These are phyloP conservation scores for Pipistrellus nathusii DNA, from an alignment of 2,797 vertebrate genomes.

Conservation along the genomic window DNA sequence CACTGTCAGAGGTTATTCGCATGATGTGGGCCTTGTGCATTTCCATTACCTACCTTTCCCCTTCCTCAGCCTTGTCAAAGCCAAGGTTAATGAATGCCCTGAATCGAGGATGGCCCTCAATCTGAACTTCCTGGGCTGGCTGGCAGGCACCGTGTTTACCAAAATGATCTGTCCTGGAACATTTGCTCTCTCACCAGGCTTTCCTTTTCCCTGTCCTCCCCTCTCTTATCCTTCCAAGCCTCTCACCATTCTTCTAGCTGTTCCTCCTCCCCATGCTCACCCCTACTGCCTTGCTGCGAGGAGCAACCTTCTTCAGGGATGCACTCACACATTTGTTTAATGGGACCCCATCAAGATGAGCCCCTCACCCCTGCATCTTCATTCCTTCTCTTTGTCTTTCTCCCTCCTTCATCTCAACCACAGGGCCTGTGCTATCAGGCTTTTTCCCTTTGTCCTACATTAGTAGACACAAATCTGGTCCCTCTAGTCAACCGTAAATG, in stretches of 20 bases:
- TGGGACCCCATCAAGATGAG: not conserved
- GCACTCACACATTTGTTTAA: not conserved
- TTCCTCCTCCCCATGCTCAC: not conserved
- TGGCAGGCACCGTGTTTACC: slow-evolving; percentile 56
- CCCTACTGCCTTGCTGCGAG: not conserved
- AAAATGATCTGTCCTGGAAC: slow-evolving; percentile 58
- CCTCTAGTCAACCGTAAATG: slow-evolving; percentile 62
- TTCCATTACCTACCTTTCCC: not conserved
- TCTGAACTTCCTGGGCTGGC: slow-evolving; percentile 68
- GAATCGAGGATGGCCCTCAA: slow-evolving; percentile 26
- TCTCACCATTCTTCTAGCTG: slow-evolving; percentile 43
- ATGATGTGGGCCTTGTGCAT: not conserved
- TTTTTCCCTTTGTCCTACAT: slow-evolving; percentile 51
- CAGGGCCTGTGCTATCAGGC: not conserved
- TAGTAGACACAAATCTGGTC: slow-evolving; percentile 59
- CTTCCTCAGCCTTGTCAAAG: not conserved
- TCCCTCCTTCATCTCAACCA: not conserved
- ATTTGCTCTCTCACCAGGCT: slow-evolving; percentile 78
- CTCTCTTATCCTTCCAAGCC: not conserved
- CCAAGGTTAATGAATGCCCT: not conserved
- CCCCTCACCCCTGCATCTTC: not conserved
- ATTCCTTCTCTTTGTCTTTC: not conserved
- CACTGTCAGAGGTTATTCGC: not conserved
- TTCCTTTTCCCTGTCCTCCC: slow-evolving; percentile 34
- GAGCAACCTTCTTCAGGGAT: not conserved